Evolutionary conservation across 2,113 vertebrate species (phyloP), one percentile per base, ranked within the genome.

Genomic region (Petrocephalus zakoni): DNA sequence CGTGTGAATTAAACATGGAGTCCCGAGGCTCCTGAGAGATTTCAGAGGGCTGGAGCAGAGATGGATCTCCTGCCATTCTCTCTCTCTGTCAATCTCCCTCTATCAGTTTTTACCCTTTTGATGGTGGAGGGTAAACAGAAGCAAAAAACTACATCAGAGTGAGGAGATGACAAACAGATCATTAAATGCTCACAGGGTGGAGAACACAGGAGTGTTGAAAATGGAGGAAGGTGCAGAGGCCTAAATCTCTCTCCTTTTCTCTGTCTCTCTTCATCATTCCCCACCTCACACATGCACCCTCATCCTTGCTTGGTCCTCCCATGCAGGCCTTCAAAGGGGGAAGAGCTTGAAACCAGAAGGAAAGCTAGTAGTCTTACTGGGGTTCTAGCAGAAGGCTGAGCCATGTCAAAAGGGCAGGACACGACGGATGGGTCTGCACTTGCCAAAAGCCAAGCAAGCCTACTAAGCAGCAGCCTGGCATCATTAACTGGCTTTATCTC

Each of bases 1-100:
- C 34, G 19, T 46, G 75, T 84, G 88, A 88, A 84, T 83, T 83
- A 84, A 83, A 88, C 55, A 85, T 85, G n/a, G 51, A 46, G 11
- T 55, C 83, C 49, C 47, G 22, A 17, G 83, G 83, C 83, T 85
- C 22, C n/a, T 85, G 83, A 53, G 51, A 85, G 22, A 53, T 29
- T 83, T 83, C 13, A n/a, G 46, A 47, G 42, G 81, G 81, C 34
- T 46, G 81, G 1, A 85, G 83, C 37, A n/a, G 42, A 49, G 51
- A 85, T n/a, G 83, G 51, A 55, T 53, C 51, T 34, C 49, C 7
- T 6, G 6, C 11, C 37, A 21, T 15, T 46, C 58, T 46, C 22
- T 72, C 22, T 56, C 42, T 42, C 56, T 68, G n/a, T 68, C 58
- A 2, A n/a, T 29, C 25, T 68, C 25, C 25, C 3, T 68, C 22